A percentile compares a stretch with the other conserved stretches of the same genome.
Conservation (phyloP, 2,797 vertebrate species). For the Hemitrygon akajei region DNA sequence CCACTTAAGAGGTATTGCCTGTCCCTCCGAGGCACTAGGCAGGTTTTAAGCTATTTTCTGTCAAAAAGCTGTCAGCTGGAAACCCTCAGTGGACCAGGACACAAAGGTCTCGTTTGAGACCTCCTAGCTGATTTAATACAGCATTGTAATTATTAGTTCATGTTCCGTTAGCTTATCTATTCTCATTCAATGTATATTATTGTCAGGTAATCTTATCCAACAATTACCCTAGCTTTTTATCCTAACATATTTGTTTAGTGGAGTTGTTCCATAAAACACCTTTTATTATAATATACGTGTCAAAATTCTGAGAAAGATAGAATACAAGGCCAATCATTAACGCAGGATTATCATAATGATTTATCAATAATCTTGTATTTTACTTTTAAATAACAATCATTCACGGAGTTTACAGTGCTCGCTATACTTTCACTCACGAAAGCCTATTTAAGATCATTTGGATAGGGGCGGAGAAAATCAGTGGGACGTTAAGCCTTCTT, state of each 20-base stretch:
- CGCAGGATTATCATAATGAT: not conserved
- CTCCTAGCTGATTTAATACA: conserved; percentile 60
- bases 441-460: not conserved
- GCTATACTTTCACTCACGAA: not conserved
- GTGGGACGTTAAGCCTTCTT: conserved; percentile 20
- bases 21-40: conserved; percentile 56
- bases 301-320: not conserved
- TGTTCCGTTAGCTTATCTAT: conserved; percentile 56
- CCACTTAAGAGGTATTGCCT: conserved; percentile 54
- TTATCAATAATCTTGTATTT: not conserved
- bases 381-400: not conserved
- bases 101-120: conserved; percentile 57
- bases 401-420: not conserved
- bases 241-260: conserved; percentile 11
- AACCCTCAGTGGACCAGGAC: conserved; percentile 56
- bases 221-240: conserved; percentile 42
- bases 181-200: conserved; percentile 63
- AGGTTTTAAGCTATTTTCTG: conserved; percentile 55
- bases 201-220: conserved; percentile 56
- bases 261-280: not conserved
- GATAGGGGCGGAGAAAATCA: not conserved
- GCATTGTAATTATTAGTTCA: conserved; percentile 60
- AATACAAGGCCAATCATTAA: not conserved
- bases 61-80: conserved; percentile 63
- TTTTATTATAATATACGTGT: not conserved